Base-by-base conservation (phyloP, 1,140 invertebrate species). In the Drosophila tropicalis region DNA sequence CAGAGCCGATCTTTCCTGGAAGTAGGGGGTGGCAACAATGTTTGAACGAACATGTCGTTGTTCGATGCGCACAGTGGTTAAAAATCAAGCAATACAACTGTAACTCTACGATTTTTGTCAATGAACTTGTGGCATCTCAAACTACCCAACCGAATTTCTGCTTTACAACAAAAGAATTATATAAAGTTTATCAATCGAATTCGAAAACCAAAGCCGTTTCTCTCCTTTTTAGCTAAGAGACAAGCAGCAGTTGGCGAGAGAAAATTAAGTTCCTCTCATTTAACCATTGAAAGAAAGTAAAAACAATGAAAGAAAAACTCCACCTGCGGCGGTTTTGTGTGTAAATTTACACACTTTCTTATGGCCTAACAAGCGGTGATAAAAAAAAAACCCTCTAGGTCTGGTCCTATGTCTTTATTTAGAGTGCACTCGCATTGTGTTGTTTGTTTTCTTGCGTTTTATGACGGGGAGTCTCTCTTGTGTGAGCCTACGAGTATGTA, bases 301-400 rank as follows among this genome's bases (percentile, higher is more conserved):
- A 86, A 87, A 19, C 68, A 32, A 70, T 51, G 36, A 36, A 19
- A 41, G 65, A 17, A 62, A 73, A 75, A 64, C 64, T 71, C 62
- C 64, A 67, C 69, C 76, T 82, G 74, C 67, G 44, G 74, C 39
- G 65, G 56, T 71, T 69, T 15, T 56, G 71, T 79, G 72, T 86
- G 83, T 86, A 87, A 86, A 87, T 87, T 79, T 83, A 87, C 83
- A 86, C 81, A 84, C 81, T 84, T 84, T 79, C 64, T 57, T 73
- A 61, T 64, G 76, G 44, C 19, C 70, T 86, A 86, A 86, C 83
- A 86, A 82, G 79, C 83, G 79, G 69, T 39, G 71, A 86, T 86
- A 87, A 86, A 87, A 81, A 54, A 36, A 36, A 39, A 82, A 47
- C 60, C 51, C 40, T 47, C 17, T 12, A 3, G 10, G 44, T 51